A percentile compares a stretch with the other conserved stretches of the same genome.
Conservation (phyloP, 2,113 vertebrate genomes). For the Crypturellus undulatus region DNA sequence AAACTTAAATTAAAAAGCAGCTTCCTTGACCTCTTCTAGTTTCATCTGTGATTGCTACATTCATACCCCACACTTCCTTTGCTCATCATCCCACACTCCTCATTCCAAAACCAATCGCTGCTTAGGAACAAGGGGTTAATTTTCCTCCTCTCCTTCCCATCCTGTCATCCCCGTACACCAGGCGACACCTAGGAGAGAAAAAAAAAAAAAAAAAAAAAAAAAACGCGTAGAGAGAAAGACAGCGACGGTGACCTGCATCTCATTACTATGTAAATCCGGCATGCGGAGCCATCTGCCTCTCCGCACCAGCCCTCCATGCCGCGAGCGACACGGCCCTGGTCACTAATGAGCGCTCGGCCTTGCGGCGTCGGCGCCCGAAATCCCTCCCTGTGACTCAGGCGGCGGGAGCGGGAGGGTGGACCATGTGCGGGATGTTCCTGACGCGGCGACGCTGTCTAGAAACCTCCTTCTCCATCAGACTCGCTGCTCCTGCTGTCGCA, state of each 20-base stretch:
- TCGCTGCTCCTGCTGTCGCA: neutral
- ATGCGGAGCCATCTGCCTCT: slow-evolving; percentile 72
- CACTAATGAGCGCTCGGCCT: slow-evolving; percentile 63
- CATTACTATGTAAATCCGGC: slow-evolving; percentile 77
- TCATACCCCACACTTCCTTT: neutral
- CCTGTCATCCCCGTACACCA: slow-evolving; percentile 10
- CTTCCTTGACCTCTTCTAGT: neutral
- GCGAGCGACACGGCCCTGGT: slow-evolving; percentile 44
- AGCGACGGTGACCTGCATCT: slow-evolving; percentile 70
- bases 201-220: slow-evolving; percentile 28
- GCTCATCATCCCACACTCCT: neutral
- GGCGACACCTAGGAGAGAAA: slow-evolving; percentile 23
- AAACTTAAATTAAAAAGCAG: neutral
- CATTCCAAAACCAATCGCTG: neutral
- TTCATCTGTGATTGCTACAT: neutral
- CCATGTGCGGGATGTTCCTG: neutral
- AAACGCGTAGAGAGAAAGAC: slow-evolving; percentile 64
- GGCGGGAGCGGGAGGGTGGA: neutral
- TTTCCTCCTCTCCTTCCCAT: slow-evolving; percentile 15
- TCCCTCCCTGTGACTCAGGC: slow-evolving; percentile 30
- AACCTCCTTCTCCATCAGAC: slow-evolving; percentile 7
- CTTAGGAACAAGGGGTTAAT: slow-evolving; percentile 62
- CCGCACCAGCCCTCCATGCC: slow-evolving; percentile 53
- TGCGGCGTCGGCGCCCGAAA: neutral
- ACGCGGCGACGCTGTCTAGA: neutral